Evolutionary conservation across 2,113 vertebrate species (phyloP), one percentile per base, ranked within the genome.

Genomic region (Spheniscus mendiculus): DNA sequence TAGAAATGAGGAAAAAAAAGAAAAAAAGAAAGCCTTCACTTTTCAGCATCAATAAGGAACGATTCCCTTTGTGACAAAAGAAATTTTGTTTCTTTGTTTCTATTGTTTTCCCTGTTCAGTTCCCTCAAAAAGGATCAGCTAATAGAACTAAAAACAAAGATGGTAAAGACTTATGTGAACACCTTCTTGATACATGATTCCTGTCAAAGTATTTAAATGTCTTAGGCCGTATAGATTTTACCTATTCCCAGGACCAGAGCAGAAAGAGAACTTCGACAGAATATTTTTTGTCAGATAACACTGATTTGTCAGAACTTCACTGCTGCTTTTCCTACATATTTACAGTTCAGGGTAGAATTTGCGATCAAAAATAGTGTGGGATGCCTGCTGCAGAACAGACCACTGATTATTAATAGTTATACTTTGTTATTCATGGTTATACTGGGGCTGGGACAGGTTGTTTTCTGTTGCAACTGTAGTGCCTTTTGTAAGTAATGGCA

Each of bases 371-470:
- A 3, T 23, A 73, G 2, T 5, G 5, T 32, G 6, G 2, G 15
- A 65, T 47, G 9, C 14, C 44, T 83, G 10, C 10, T 79, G 22
- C 16, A 36, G 42, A 42, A 62, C 1, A 78, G 27, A 40, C 3
- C 18, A 72, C 11, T 77, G 10, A 13, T 77, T 65, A 50, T 25
- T n/a, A 53, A 27, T 67, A 12, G 5, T 20, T 67, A 9, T 44
- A 19, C 22, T 91, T 81, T 56, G 2, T 29, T 62, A 81, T 65
- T 67, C 23, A 19, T n/a, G 6, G 5, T 44, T 50, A 23, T 61
- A 22, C 18, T 21, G 14, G 26, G 10, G 3, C 9, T 7, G 0
- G 27, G 42, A 26, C 7, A 26, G 16, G 15, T 0, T 11, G 58
- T 91, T 90, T 79, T 29, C 21, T 88, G 6, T 59, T 76, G n/a